phyloP scores from a whole-genome alignment of 1,140 invertebrate genomes.

The Drosophila albomicans region DNA sequence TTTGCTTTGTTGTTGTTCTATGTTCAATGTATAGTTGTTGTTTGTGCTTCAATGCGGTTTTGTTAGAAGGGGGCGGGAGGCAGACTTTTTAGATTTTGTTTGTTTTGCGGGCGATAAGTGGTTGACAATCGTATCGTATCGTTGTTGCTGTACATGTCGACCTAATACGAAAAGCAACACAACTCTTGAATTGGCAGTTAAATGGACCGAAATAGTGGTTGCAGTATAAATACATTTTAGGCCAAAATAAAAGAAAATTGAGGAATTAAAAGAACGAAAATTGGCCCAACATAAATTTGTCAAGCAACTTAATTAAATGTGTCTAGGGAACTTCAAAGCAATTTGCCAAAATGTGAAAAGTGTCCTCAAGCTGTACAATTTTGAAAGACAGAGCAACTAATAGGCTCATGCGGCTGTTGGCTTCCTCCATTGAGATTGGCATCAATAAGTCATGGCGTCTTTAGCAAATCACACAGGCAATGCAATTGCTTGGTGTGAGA shows the following conservation, averaged over 20 bases:
- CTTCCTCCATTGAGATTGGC: constrained; percentile 22
- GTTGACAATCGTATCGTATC: constrained; percentile 54
- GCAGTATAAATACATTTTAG: background rate
- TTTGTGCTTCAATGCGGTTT: constrained; percentile 34
- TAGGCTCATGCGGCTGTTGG: constrained; percentile 21
- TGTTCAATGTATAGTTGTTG: no score
- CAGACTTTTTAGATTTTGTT: constrained; percentile 71
- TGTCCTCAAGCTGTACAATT: background rate
- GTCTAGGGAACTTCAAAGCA: background rate
- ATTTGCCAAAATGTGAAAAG: constrained; percentile 4
- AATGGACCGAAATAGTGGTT: constrained; percentile 36
- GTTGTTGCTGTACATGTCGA: constrained; percentile 35
- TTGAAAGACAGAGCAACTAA: constrained; percentile 1
- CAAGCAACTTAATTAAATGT: constrained; percentile 4
- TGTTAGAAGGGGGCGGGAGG: constrained; percentile 11
- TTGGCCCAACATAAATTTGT: background rate
- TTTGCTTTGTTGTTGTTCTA: constrained; percentile 21
- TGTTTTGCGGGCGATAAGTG: constrained; percentile 75
- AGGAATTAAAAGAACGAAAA: background rate
- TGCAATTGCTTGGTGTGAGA: constrained; percentile 70
- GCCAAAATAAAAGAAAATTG: background rate
- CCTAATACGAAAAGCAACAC: constrained; percentile 18
- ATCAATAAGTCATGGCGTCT: constrained; percentile 40
- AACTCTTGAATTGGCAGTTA: constrained; percentile 30
- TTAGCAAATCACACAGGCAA: constrained; percentile 58